phyloP scores from a whole-genome alignment of 2,113 vertebrate genomes.

The Oriolus oriolus region DNA sequence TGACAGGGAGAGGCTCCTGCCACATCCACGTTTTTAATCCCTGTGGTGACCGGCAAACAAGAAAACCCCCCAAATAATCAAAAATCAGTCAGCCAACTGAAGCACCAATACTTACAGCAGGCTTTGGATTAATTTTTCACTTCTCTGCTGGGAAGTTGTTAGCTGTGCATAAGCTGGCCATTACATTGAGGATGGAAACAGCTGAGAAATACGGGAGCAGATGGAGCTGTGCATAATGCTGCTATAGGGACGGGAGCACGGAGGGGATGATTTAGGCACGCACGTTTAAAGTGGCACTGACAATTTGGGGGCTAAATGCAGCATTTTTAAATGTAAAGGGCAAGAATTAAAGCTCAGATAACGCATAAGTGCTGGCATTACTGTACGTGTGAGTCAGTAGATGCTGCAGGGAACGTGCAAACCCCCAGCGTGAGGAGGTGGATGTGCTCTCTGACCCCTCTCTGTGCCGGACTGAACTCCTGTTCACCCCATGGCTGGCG shows the following conservation, averaged over 20 bases:
- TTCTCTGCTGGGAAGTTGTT: not conserved
- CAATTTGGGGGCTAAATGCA: not conserved
- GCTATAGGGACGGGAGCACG: not conserved
- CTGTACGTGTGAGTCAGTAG: not conserved
- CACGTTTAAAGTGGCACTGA: not conserved
- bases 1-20: not conserved
- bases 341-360: not conserved
- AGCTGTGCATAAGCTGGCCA: slow-evolving; percentile 3
- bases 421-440: not conserved
- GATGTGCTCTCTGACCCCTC: not conserved
- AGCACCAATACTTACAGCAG: not conserved
- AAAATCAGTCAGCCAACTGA: not conserved
- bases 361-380: not conserved
- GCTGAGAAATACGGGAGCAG: slow-evolving; percentile 54
- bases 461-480: not conserved
- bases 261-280: not conserved
- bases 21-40: not conserved
- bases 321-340: not conserved
- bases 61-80: not conserved
- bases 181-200: not conserved
- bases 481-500: fast-evolving
- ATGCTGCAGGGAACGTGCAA: not conserved
- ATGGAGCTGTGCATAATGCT: slow-evolving; percentile 31
- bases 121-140: slow-evolving; percentile 23
- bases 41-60: not conserved